A percentile compares a stretch with the other conserved stretches of the same genome.
phyloP scores from a whole-genome alignment of 2,797 vertebrate species.

The Furcifer pardalis region DNA sequence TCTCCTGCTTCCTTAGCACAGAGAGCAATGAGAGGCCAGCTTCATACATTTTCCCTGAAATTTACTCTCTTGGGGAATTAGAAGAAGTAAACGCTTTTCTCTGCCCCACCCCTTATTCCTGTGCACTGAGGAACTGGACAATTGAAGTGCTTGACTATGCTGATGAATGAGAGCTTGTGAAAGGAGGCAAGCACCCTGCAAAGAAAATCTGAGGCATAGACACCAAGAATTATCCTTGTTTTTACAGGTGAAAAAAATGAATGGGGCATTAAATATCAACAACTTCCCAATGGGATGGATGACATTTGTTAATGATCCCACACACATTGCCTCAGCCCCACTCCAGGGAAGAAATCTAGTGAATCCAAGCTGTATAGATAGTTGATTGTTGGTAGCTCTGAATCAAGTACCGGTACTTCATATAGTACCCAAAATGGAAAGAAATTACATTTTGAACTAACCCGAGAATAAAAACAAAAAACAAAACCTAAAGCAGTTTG shows the following conservation, averaged over 20 bases:
- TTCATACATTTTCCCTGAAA: constrained; percentile 3
- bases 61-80: neutral
- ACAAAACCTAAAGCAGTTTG: neutral
- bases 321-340: neutral
- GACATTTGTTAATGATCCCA: neutral
- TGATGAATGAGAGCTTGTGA: constrained; percentile 27
- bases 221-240: constrained; percentile 24
- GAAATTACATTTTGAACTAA: neutral
- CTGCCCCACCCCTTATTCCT: neutral
- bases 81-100: neutral
- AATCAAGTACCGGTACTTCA: constrained; percentile 20
- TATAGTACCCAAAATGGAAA: neutral
- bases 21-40: neutral
- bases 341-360: neutral
- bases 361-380: neutral
- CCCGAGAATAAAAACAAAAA: neutral
- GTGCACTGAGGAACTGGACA: neutral
- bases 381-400: neutral
- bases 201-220: neutral
- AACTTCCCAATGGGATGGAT: neutral
- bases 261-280: neutral
- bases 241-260: constrained; percentile 30
- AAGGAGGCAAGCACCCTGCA: neutral
- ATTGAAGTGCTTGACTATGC: constrained; percentile 20
- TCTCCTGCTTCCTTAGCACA: neutral